Evolutionary conservation across 2,888 invertebrate species (phyloP).

Genomic region (Trisateles emortualis): DNA sequence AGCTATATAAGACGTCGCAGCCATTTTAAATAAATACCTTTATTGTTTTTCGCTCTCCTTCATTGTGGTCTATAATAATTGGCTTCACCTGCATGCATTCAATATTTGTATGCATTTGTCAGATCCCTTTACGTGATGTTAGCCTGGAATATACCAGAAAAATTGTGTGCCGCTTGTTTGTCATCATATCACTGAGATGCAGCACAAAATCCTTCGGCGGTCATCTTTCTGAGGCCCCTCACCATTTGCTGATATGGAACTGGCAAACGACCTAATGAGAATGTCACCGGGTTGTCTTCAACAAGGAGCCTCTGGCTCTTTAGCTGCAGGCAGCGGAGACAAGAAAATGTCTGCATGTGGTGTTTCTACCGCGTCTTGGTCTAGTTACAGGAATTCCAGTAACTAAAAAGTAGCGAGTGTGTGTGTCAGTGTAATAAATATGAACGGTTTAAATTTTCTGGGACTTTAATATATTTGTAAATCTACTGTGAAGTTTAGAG

Average conservation of each 20-base stretch:
- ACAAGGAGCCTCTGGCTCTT: slow-evolving; percentile 24
- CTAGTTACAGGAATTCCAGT: slow-evolving; percentile 33
- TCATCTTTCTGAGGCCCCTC: slow-evolving; percentile 27
- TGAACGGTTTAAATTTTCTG: slow-evolving; percentile 17
- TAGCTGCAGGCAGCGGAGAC: slow-evolving; percentile 33
- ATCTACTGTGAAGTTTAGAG: slow-evolving; percentile 16
- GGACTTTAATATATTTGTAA: slow-evolving; percentile 20
- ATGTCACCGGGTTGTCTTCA: slow-evolving; percentile 34
- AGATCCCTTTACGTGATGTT: slow-evolving; percentile 14
- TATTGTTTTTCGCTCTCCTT: slow-evolving; percentile 32
- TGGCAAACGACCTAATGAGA: slow-evolving; percentile 24
- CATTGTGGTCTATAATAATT: slow-evolving; percentile 33
- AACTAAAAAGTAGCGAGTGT: slow-evolving; percentile 49
- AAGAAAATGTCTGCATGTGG: slow-evolving; percentile 36
- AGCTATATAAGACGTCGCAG: slow-evolving; percentile 35
- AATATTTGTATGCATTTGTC: slow-evolving; percentile 27
- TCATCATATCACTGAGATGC: slow-evolving; percentile 30
- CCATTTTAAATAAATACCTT: slow-evolving; percentile 23
- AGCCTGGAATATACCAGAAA: slow-evolving; percentile 25
- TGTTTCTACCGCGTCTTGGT: slow-evolving; percentile 37
- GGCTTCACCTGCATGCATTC: slow-evolving; percentile 27
- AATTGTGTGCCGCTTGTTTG: slow-evolving; percentile 22
- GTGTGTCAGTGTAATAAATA: slow-evolving; percentile 50
- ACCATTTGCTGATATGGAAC: slow-evolving; percentile 34
- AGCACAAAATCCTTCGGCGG: slow-evolving; percentile 22